Evolutionary conservation across 1,140 invertebrate species (phyloP), one percentile per base, ranked within the genome.

Genomic region (Araneus ventricosus): DNA sequence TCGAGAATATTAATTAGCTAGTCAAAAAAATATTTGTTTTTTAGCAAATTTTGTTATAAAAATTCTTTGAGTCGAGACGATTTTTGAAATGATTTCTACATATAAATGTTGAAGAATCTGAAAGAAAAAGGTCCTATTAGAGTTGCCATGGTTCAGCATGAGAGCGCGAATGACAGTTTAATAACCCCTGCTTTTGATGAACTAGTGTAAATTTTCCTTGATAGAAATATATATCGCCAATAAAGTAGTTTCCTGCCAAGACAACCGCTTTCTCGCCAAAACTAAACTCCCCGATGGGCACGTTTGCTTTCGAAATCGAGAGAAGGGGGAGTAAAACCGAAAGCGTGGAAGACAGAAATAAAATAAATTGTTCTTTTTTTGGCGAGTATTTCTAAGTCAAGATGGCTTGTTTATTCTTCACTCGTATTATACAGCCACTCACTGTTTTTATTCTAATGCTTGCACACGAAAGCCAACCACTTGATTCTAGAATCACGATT

Each of bases 401-500:
- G 59, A 82, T 41, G 79, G 45, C 59, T 91, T 84, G 90, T 91
- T 84, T 84, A 91, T 84, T 91, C 70, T 85, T 85, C 80, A 20
- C 80, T 85, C 20, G 17, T 80, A 52, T 90, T 80, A 80, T 80
- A 57, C 59, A 85, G 79, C 27, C 79, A 63, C 61, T 90, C 45
- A 39, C 45, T 70, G 63, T 70, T 90, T 87, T 90, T 80, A 90
- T 90, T 90, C 75, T 80, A 90, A 90, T 90, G 88, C 24, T 70
- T 37, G 27, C 63, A 45, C 75, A 90, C 80, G 45, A 91, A 91
- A 84, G 59, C 37, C 75, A 57, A 80, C 20, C 30, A 59, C 88
- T 80, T 63, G 90, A 91, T 82, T 91, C 90, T 30, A 34, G 27
- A 67, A 91, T 75, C 80, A 91, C 90, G 90, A 91, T 91, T 91